Evolutionary conservation across 2,888 invertebrate species (phyloP).

Genomic region (Caenorhabditis macrosperma): DNA sequence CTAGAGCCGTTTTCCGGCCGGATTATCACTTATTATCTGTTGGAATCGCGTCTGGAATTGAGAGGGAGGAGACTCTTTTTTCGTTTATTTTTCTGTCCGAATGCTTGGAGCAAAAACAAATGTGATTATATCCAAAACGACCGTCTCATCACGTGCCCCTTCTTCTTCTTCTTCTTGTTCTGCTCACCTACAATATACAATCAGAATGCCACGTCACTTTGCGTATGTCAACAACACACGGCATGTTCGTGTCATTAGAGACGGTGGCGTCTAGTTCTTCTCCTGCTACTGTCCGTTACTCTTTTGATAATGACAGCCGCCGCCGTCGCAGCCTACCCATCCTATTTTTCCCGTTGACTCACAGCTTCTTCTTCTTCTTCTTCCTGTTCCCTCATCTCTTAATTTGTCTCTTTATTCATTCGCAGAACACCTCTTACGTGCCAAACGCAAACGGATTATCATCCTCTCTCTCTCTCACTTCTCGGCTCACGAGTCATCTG

Average conservation of each 20-base stretch:
- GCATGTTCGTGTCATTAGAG: constrained; percentile 50
- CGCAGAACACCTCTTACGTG: constrained; percentile 43
- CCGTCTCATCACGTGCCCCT: background rate
- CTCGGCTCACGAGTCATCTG: constrained; percentile 26
- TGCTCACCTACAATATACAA: background rate
- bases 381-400: constrained; percentile 6
- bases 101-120: background rate
- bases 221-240: constrained; percentile 45
- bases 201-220: constrained; percentile 40
- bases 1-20: constrained; percentile 7
- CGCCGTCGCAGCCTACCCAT: constrained; percentile 2
- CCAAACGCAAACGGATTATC: constrained; percentile 48
- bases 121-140: too few relatives aligned
- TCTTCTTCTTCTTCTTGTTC: too few relatives aligned
- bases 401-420: constrained; percentile 36
- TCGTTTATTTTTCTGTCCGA: constrained; percentile 22
- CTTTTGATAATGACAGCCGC: constrained; percentile 30
- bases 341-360: background rate
- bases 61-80: constrained; percentile 1
- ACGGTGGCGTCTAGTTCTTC: constrained; percentile 30
- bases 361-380: background rate
- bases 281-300: background rate
- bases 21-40: constrained; percentile 28
- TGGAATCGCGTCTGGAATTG: constrained; percentile 10
- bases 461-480: background rate